A percentile compares a stretch with the other conserved stretches of the same genome.
Evolutionary conservation across 2,113 vertebrate genomes (phyloP).

Genomic region (Forbesichthys papilliferus): DNA sequence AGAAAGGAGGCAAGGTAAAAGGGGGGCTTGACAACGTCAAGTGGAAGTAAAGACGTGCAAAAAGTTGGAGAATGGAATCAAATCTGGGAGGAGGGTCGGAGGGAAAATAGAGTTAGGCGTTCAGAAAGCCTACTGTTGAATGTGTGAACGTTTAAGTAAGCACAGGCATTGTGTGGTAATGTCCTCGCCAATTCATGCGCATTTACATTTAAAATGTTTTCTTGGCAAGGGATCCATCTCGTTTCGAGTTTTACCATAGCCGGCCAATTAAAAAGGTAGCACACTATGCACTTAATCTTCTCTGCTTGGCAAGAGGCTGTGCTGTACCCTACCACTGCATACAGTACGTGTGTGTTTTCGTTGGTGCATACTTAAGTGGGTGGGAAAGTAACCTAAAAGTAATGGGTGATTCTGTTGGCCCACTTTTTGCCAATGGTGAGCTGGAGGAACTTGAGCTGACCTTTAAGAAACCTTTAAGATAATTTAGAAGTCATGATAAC

Average conservation of each 20-base stretch:
- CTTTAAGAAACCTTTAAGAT: too few species aligned
- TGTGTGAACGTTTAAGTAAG: slow-evolving; percentile 41
- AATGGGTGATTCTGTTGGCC: not conserved
- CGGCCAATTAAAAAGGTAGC: not conserved
- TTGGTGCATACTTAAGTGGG: not conserved
- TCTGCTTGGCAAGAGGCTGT: not conserved
- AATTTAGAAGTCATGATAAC: too few species aligned
- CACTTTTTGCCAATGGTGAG: too few species aligned
- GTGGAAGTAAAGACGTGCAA: slow-evolving; percentile 20
- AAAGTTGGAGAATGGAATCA: slow-evolving; percentile 41
- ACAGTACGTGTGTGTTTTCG: not conserved
- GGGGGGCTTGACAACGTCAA: slow-evolving; percentile 30
- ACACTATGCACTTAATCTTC: not conserved
- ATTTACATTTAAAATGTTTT: slow-evolving; percentile 42
- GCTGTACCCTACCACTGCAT: too few species aligned
- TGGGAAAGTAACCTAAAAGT: not conserved
- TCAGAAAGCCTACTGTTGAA: slow-evolving; percentile 37
- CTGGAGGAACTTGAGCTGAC: too few species aligned
- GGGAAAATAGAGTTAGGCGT: slow-evolving; percentile 37
- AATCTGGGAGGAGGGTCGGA: slow-evolving; percentile 7
- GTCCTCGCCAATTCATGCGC: slow-evolving; percentile 14
- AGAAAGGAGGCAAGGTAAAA: slow-evolving; percentile 2
- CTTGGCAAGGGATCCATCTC: not conserved
- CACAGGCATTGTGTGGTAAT: slow-evolving; percentile 29
- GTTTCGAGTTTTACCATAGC: not conserved